A percentile compares a stretch with the other conserved stretches of the same genome.
Conservation (phyloP, 2,888 invertebrate genomes). For the Diogma glabrata region DNA sequence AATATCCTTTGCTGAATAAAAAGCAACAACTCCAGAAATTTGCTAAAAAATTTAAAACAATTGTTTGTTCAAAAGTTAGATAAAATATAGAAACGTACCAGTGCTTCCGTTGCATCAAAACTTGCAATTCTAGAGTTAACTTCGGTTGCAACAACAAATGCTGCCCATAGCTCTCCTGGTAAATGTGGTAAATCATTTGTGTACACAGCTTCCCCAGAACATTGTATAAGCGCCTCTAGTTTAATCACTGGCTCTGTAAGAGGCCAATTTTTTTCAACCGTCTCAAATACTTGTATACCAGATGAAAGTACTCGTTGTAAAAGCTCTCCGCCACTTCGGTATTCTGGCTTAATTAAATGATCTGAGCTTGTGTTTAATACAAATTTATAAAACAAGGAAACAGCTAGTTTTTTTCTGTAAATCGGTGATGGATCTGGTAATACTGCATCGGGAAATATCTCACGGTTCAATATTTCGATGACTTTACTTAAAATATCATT, state of each 20-base stretch:
- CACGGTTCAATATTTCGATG: conserved; percentile 39
- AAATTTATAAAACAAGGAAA: conserved; percentile 67
- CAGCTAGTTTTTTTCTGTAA: conserved; percentile 58
- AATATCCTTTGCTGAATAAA: conserved; percentile 53
- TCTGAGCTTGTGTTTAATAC: conserved; percentile 45
- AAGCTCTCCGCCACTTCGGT: conserved; percentile 45
- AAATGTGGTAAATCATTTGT: conserved; percentile 34
- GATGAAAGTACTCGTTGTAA: conserved; percentile 52
- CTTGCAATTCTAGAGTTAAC: conserved; percentile 45
- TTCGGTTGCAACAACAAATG: conserved; percentile 51
- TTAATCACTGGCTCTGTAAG: conserved; percentile 51
- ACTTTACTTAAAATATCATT: conserved; percentile 38
- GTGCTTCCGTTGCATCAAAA: conserved; percentile 52
- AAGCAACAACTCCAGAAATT: conserved; percentile 51
- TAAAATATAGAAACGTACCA: no score
- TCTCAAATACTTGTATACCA: conserved; percentile 58
- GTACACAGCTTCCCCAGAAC: conserved; percentile 39
- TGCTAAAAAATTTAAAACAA: conserved; percentile 35
- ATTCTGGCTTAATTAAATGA: conserved; percentile 37
- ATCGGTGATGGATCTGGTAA: conserved; percentile 53
- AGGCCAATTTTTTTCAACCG: conserved; percentile 51
- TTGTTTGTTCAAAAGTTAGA: no score
- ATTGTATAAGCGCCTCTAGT: conserved; percentile 45
- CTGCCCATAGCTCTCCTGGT: conserved; percentile 42
- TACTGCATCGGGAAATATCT: conserved; percentile 44